Base-by-base conservation (phyloP, 2,888 invertebrate species). In the Protodeltote pygarga region DNA sequence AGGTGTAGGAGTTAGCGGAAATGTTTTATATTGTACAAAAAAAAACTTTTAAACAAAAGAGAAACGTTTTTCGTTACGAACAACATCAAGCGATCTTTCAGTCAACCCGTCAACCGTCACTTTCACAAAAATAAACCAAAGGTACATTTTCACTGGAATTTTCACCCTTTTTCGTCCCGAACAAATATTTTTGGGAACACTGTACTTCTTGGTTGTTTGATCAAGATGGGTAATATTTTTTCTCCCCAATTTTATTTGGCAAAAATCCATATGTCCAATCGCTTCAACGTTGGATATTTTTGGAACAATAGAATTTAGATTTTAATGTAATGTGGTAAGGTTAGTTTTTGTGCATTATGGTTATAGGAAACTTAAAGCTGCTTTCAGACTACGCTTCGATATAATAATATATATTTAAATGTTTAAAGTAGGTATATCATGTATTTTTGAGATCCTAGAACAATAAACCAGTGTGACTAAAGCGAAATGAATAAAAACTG, bases 211-310 rank as follows among this genome's bases (percentile, higher is more conserved):
- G 8, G 25, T 9, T 34, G 34, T 34, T 37, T 27, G 37, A 27
- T 20, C 14, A 14, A 34, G n/a, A 20, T 17, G 9, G 5, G 1
- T 5, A 15, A 5, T 20, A 6, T 23, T 20, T 20, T 11, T 13
- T 11, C 21, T 8, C 14, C 8, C 9, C 6, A 19, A 16, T 37
- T 23, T 29, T 34, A 29, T 34, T 16, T 5, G 24, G 5, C 13
- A n/a, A 2, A 19, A 39, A 44, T 35, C 24, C 14, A 28, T 21
- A 39, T 34, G 25, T 32, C 38, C 11, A 25, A 20, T 35, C 10
- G 34, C 17, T 5, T 8, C 9, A 2, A 2, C 29, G 23, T 9
- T 5, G 5, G 23, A 38, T 31, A 32, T 39, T 37, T 16, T 29
- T 34, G 16, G 9, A 27, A 57, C 20, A 38, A 21, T 19, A 13